Percentiles rank a stretch among this genome's conserved stretches.
Evolutionary conservation across 2,113 vertebrate genomes (phyloP).

Genomic region (Sprattus sprattus): DNA sequence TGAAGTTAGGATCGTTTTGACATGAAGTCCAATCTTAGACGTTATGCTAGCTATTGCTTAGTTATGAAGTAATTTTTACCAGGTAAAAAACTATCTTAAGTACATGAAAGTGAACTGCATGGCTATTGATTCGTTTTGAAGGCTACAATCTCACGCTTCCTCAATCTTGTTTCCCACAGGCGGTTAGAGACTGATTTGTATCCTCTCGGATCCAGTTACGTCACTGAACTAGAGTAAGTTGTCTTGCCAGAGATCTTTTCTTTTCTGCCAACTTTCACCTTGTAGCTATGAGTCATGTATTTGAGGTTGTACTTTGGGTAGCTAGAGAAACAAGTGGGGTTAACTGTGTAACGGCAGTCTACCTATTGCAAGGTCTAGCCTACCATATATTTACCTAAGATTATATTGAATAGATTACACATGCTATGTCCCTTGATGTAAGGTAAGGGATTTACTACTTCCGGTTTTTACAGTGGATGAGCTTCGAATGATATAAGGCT

Average conservation of each 20-base stretch:
- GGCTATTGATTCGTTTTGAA: not conserved
- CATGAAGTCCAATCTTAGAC: not conserved
- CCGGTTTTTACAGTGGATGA: too few relatives aligned
- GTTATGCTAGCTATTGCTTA: not conserved
- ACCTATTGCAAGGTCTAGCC: too few relatives aligned
- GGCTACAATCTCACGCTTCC: too few relatives aligned
- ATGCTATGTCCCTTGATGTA: too few relatives aligned
- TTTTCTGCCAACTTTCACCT: not conserved
- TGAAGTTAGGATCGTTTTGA: too few relatives aligned
- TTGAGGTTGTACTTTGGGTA: not conserved
- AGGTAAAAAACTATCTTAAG: not conserved
- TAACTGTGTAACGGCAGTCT: too few relatives aligned
- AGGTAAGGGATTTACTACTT: too few relatives aligned
- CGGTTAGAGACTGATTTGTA: constrained; percentile 79
- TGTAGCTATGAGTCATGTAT: not conserved
- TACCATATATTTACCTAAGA: too few relatives aligned
- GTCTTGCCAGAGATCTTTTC: not conserved
- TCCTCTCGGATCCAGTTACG: constrained; percentile 78
- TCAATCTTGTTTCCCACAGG: constrained; percentile 49
- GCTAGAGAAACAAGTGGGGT: too few relatives aligned
- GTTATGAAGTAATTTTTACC: not conserved
- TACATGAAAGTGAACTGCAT: not conserved
- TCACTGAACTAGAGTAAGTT: constrained; percentile 77
- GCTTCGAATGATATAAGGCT: too few relatives aligned
- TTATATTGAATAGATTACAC: too few relatives aligned